These are phyloP conservation scores for Calameuta idolon DNA, from an alignment of 2,888 invertebrate species.

Conservation along the genomic window DNA sequence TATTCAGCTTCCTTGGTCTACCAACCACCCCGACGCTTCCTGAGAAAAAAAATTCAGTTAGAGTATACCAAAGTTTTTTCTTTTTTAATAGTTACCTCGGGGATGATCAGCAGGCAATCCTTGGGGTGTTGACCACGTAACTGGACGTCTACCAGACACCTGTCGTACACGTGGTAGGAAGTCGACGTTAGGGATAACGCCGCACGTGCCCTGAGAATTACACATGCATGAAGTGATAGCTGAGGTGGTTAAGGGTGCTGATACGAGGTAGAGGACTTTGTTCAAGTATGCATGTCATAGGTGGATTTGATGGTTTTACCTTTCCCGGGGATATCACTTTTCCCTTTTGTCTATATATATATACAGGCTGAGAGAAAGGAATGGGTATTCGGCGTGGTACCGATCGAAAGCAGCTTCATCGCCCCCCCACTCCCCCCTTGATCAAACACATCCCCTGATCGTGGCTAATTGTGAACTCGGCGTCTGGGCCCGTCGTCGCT, in stretches of 20 bases:
- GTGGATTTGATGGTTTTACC: not conserved
- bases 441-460: constrained; percentile 8
- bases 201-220: constrained; percentile 51
- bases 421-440: not conserved
- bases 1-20: not conserved
- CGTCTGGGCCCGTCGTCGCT: constrained; percentile 6
- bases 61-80: not conserved
- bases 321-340: not conserved
- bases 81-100: not conserved
- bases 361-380: not conserved
- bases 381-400: not conserved
- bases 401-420: not conserved
- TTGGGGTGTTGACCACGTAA: not conserved
- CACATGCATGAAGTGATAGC: constrained; percentile 52
- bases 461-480: constrained; percentile 13
- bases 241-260: not conserved
- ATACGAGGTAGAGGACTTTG: not conserved
- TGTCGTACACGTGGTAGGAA: constrained; percentile 58
- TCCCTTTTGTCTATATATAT: not conserved
- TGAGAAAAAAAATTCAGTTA: not conserved
- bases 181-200: constrained; percentile 42
- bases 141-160: not conserved
- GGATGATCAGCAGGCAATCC: not conserved
- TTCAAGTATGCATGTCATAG: not conserved
- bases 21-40: not conserved